Percentiles rank a stretch among this genome's conserved stretches.
phyloP scores from a whole-genome alignment of 2,797 vertebrate genomes.

The Dendrocincla fuliginosa region DNA sequence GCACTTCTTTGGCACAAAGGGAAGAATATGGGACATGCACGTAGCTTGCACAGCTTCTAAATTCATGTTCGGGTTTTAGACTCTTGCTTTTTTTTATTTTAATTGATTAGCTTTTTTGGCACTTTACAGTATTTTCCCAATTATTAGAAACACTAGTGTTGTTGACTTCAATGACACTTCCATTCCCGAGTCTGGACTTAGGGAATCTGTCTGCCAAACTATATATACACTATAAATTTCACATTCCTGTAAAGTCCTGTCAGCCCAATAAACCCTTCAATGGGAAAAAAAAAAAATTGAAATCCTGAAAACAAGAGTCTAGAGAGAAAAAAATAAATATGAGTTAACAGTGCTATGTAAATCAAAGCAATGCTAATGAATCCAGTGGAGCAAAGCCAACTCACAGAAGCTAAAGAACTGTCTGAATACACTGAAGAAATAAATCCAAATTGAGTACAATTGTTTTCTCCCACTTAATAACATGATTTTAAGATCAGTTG shows the following conservation, averaged over 20 bases:
- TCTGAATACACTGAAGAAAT: not conserved
- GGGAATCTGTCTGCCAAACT: accelerated
- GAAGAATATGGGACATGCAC: not conserved
- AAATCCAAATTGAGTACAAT: not conserved
- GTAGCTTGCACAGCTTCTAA: not conserved
- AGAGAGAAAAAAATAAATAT: not conserved
- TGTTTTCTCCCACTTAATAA: not conserved
- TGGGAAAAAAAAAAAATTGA: not conserved
- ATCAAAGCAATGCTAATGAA: not conserved
- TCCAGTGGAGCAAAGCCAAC: not conserved
- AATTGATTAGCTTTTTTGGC: accelerated
- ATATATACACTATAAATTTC: not conserved
- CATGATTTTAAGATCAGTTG: not conserved
- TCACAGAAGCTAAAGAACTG: not conserved
- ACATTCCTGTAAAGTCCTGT: not conserved
- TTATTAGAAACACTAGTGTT: not conserved
- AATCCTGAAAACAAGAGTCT: not conserved
- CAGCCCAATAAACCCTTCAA: not conserved
- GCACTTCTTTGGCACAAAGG: not conserved
- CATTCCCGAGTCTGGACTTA: too few species aligned
- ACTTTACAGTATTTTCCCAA: not conserved
- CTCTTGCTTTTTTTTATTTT: too few species aligned
- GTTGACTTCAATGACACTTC: not conserved
- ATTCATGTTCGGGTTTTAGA: not conserved
- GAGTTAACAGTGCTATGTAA: not conserved